Base-by-base conservation (phyloP, 2,797 vertebrate genomes). In the Odontamblyopus lacepedii region DNA sequence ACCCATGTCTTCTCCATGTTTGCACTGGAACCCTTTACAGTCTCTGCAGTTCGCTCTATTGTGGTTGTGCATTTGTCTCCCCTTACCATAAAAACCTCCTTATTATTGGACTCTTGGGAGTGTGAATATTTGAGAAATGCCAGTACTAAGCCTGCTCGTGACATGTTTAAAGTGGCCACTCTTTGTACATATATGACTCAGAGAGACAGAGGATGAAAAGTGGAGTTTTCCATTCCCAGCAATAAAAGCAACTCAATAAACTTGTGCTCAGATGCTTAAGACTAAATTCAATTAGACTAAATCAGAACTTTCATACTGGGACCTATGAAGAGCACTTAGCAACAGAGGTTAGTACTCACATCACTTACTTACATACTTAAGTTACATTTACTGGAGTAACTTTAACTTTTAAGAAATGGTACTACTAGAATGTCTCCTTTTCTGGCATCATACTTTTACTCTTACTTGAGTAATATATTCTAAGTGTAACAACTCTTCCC, bases 91-190 rank as follows among this genome's bases (percentile, higher is more conserved):
- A 70, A 79, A 8, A 1, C 76, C 53, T 67, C 69, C 41, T 74
- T 55, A 29, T 76, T 69, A 67, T 19, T 23, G 61, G 18, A 19
- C 32, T 29, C 27, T 30, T 18, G n/a, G 4, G 53, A 73, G 62
- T 53, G 23, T 56, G 77, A 67, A 56, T 66, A 83, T 85, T 75
- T 74, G 53, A 86, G 85, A 90, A 93, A 88, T 83, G 62, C 77
- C 51, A 53, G 26, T 77, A 50, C 44, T 50, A 15, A 12, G 69
- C 85, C 44, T 72, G 80, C 83, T 84, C 60, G 29, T 69, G 78
- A 79, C 86, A 86, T 76, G 73, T 79, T 82, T 66, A 70, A 81
- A 80, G 70, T 78, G 56, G 57, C 6, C 15, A 26, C 63, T 71
- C 60, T 81, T 74, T 69, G 55, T 29, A 5, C 55, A 53, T 64